Percentiles rank a stretch among this genome's conserved stretches.
Conservation (phyloP, 2,113 vertebrate species). For the Catagonus wagneri region DNA sequence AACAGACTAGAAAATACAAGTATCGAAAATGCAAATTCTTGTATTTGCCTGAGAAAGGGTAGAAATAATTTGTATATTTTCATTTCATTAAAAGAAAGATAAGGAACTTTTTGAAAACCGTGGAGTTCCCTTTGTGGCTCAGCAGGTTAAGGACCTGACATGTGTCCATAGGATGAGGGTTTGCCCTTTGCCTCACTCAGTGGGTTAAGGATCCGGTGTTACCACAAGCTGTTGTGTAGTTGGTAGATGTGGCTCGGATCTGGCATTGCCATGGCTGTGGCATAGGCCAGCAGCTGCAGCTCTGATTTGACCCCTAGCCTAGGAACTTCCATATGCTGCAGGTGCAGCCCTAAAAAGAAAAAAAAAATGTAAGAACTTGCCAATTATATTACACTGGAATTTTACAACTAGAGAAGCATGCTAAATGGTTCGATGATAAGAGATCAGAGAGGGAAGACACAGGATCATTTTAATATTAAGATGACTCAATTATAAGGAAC, state of each 20-base stretch:
- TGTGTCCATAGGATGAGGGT: too few species aligned
- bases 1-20: not conserved
- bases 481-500: not conserved
- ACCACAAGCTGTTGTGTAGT: too few species aligned
- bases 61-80: conserved; percentile 3
- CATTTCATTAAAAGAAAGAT: conserved; percentile 5
- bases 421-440: not conserved
- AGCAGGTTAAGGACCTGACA: too few species aligned
- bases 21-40: not conserved
- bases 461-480: not conserved
- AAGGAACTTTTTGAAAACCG: not conserved
- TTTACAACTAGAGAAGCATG: not conserved
- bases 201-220: too few species aligned
- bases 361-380: not conserved
- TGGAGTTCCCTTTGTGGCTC: too few species aligned
- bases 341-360: too few species aligned
- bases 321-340: too few species aligned
- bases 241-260: too few species aligned
- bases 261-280: too few species aligned
- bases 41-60: not conserved
- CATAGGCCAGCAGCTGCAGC: too few species aligned
- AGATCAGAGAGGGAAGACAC: not conserved
- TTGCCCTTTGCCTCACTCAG: too few species aligned
- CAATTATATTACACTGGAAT: not conserved
- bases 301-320: too few species aligned